phyloP scores from a whole-genome alignment of 1,140 invertebrate genomes.

The Orchestia grillus region DNA sequence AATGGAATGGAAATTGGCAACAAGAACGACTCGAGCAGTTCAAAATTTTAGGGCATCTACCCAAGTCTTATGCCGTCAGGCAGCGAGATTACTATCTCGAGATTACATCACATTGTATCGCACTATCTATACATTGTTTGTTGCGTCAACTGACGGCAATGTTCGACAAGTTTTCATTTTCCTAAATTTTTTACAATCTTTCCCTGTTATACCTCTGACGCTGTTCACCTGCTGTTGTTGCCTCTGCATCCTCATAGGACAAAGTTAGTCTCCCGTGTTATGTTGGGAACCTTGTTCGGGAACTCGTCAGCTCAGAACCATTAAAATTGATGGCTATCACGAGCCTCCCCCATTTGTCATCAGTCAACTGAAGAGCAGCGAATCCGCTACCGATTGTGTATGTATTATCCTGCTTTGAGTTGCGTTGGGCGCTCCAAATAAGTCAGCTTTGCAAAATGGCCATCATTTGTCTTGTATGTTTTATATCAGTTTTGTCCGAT shows the following conservation, averaged over 20 bases:
- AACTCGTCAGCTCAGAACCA: neutral
- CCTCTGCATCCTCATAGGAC: neutral
- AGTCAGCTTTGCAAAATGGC: slow-evolving; percentile 13
- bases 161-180: no score
- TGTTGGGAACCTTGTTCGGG: neutral
- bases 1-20: no score
- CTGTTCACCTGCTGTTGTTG: neutral
- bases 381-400: slow-evolving; percentile 34
- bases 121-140: no score
- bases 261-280: neutral
- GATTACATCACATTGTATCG: no score
- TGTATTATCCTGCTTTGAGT: slow-evolving; percentile 16
- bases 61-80: no score
- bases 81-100: no score
- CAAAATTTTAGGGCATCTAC: no score
- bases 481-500: neutral
- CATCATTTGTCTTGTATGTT: neutral
- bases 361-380: slow-evolving; percentile 4
- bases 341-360: neutral
- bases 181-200: neutral
- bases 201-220: neutral
- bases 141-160: no score
- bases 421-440: neutral
- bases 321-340: slow-evolving; percentile 45
- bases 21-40: no score